Base-by-base conservation (phyloP, 1,140 invertebrate species). In the Diabrotica virgifera region DNA sequence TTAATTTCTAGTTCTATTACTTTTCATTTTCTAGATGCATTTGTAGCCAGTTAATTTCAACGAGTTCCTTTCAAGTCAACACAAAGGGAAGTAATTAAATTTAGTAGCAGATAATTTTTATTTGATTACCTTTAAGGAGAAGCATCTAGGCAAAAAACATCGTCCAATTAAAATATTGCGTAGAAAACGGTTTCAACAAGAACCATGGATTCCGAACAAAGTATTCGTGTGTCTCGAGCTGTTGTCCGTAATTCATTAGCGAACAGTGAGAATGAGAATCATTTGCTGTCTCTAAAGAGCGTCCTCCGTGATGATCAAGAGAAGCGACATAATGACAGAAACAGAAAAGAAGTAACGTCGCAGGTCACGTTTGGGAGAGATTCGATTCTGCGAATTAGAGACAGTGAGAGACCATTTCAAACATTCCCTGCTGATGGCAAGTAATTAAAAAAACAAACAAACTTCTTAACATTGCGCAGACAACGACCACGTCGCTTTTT, bases 381-480 rank as follows among this genome's bases (percentile, higher is more conserved):
- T 57, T 57, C 55, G n/a, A 36, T 57, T 57, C 55, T 57, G 37
- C 35, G 55, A 57, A 57, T 57, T 69, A 69, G 63, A 69, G 67
- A 69, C 63, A 52, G 55, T 13, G 9, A 54, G 52, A 54, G 66
- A 36, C 55, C 67, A 69, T 69, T 58, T 69, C 59, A 65, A 69
- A 69, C 67, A 69, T 69, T 65, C 67, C 63, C 55, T 46, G 40
- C 40, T 46, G 40, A 46, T 59, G 54, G 55, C 67, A 57, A 69
- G 63, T 69, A 69, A 69, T 69, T 69, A 69, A 69, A 69, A 68
- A 69, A 69, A 69, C 63, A 69, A 69, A 69, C 67, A 69, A 64
- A 69, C 62, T 69, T 63, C 64, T 69, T 62, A 63, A 65, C 67
- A 64, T 69, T 69, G 60, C 64, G 63, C 62, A 69, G 67, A 65